phyloP scores from a whole-genome alignment of 2,797 vertebrate species.

The Craterocephalus amniculus region DNA sequence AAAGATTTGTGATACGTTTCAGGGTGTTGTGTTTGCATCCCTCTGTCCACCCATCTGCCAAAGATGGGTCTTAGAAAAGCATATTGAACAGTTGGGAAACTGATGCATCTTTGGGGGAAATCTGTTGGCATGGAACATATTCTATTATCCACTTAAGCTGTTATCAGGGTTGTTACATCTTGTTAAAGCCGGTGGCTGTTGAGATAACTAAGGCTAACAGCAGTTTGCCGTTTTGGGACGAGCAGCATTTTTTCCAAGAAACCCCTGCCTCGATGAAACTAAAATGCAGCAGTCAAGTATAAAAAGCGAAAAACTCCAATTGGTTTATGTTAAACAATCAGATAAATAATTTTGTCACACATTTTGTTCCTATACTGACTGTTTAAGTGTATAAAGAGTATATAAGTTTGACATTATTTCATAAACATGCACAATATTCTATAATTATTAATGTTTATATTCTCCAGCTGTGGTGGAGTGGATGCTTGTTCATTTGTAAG shows the following conservation, averaged over 20 bases:
- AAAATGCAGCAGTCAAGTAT: not conserved
- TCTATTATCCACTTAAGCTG: slow-evolving; percentile 1
- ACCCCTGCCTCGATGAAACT: not conserved
- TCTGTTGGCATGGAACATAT: not conserved
- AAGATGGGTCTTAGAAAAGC: slow-evolving; percentile 14
- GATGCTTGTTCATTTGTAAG: not conserved
- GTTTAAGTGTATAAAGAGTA: too few species aligned
- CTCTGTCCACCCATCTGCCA: slow-evolving; percentile 26
- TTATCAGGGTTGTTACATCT: slow-evolving; percentile 5
- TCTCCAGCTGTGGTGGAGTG: not conserved
- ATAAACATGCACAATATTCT: too few species aligned
- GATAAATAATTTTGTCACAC: too few species aligned
- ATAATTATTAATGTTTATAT: too few species aligned
- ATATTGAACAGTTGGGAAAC: slow-evolving; percentile 1
- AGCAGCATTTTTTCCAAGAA: not conserved
- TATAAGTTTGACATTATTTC: too few species aligned
- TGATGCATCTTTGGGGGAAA: slow-evolving; percentile 5
- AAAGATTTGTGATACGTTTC: slow-evolving; percentile 1
- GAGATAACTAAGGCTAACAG: not conserved
- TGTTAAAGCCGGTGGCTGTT: slow-evolving; percentile 1
- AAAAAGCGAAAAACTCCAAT: not conserved
- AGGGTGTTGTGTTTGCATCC: slow-evolving; percentile 8
- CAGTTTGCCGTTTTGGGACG: not conserved
- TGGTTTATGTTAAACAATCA: not conserved
- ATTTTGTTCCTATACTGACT: too few species aligned